Percentiles rank a stretch among this genome's conserved stretches.
Evolutionary conservation across 2,113 vertebrate species (phyloP).

Genomic region (Cariama cristata): DNA sequence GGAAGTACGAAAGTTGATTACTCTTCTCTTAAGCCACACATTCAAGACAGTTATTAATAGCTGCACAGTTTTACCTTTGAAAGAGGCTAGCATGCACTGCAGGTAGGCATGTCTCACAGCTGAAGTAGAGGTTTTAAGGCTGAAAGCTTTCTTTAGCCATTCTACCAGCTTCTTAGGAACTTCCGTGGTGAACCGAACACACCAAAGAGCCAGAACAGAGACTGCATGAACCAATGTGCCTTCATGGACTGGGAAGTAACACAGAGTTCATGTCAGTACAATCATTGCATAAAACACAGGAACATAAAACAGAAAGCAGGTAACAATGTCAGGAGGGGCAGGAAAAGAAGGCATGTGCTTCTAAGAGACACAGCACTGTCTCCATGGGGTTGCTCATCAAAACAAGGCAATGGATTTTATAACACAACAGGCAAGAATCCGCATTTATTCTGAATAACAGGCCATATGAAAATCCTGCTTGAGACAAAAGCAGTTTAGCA

Average conservation of each 20-base stretch:
- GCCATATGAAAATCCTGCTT: not conserved
- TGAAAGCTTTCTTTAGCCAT: constrained; percentile 95
- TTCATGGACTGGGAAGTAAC: constrained; percentile 86
- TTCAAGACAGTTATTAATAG: not conserved
- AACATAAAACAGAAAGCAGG: not conserved
- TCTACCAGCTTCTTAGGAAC: constrained; percentile 87
- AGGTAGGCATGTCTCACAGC: constrained; percentile 92
- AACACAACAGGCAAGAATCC: not conserved
- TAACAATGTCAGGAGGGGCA: not conserved
- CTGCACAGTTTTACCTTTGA: constrained; percentile 84
- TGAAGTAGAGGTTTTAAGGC: constrained; percentile 93
- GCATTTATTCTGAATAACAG: not conserved
- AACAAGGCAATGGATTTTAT: not conserved
- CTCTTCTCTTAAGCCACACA: not conserved
- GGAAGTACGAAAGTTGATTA: not conserved
- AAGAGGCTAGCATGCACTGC: constrained; percentile 91
- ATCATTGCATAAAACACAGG: not conserved
- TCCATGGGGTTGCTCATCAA: not conserved
- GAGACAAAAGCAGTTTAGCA: not conserved
- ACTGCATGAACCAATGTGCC: constrained; percentile 92
- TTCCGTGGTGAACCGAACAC: constrained; percentile 85
- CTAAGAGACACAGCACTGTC: not conserved
- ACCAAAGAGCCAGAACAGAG: constrained; percentile 93
- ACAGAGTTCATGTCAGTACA: not conserved
- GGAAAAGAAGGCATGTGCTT: not conserved